phyloP scores from a whole-genome alignment of 92 coral and sea anemone genomes.

The Paramuricea clavata region DNA sequence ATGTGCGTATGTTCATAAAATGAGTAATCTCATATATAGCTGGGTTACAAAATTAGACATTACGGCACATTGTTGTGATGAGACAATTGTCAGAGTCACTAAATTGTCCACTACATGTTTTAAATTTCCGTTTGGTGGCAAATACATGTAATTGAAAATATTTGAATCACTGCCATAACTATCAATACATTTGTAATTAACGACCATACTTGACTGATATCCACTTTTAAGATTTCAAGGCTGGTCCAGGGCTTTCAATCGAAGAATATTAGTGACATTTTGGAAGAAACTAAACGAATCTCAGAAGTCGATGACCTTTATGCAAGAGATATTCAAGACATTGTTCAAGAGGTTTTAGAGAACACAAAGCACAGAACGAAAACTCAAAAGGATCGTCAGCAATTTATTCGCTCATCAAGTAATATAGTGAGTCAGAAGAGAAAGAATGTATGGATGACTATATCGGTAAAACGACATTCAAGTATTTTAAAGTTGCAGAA shows the following conservation, averaged over 20 bases:
- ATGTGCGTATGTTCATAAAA: too few species aligned
- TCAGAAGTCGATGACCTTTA: conserved; percentile 15
- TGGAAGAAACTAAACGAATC: neutral
- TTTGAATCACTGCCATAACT: too few species aligned
- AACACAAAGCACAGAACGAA: neutral
- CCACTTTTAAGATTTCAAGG: neutral
- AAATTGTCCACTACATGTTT: too few species aligned
- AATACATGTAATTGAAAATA: too few species aligned
- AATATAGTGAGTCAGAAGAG: conserved; percentile 9
- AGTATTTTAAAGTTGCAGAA: neutral
- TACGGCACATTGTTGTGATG: too few species aligned
- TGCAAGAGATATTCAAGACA: neutral
- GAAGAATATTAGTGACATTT: neutral
- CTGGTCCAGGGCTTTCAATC: conserved; percentile 24
- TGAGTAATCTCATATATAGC: too few species aligned
- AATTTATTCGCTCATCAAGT: conserved; percentile 34
- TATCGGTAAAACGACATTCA: neutral
- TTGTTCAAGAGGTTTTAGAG: conserved; percentile 18
- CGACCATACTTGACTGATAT: neutral
- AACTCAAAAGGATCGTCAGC: conserved; percentile 22
- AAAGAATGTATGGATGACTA: neutral
- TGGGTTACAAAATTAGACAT: too few species aligned
- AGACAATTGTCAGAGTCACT: too few species aligned
- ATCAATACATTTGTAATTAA: too few species aligned
- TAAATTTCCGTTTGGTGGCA: too few species aligned